Evolutionary conservation across 2,797 vertebrate species (phyloP).

Genomic region (Cossypha caffra): DNA sequence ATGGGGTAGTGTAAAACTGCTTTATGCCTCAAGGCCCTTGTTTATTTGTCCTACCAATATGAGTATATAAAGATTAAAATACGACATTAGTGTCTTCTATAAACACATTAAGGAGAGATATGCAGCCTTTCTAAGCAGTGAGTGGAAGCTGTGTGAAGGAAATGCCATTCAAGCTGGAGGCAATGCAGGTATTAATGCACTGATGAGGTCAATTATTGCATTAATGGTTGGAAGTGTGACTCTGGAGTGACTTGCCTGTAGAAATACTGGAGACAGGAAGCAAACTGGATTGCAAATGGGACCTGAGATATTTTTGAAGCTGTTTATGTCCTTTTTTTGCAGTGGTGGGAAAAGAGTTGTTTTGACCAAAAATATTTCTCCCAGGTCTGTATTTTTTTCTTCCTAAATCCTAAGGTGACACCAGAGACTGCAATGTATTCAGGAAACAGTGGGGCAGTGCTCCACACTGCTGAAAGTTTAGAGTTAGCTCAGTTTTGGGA

Average conservation of each 20-base stretch:
- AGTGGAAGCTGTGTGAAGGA: background rate
- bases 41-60: background rate
- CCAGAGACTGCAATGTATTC: background rate
- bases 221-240: background rate
- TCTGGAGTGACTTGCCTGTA: background rate
- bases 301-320: background rate
- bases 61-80: background rate
- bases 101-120: background rate
- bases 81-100: background rate
- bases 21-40: background rate
- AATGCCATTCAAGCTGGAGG: background rate
- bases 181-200: background rate
- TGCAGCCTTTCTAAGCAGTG: background rate
- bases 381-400: background rate
- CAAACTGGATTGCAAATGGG: background rate
- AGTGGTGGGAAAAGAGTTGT: rapidly evolving
- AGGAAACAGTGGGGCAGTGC: background rate
- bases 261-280: background rate
- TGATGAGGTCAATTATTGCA: background rate
- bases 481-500: background rate
- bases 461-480: background rate
- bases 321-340: background rate
- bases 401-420: background rate
- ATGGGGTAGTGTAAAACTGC: background rate
- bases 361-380: background rate